A percentile compares a stretch with the other conserved stretches of the same genome.
Evolutionary conservation across 2,888 invertebrate genomes (phyloP).

Genomic region (Entomobrya proxima): DNA sequence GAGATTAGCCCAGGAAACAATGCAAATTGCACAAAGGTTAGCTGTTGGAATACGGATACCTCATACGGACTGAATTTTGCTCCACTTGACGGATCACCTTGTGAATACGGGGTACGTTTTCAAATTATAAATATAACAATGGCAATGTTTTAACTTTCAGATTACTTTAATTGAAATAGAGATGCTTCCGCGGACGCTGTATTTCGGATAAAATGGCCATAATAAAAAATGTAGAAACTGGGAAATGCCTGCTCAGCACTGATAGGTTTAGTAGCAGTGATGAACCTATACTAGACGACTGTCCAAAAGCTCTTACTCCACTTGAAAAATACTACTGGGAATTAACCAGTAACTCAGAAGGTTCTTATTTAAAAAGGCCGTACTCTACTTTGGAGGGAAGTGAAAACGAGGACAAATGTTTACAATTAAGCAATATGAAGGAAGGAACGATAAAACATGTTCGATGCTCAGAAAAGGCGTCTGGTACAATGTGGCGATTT

Average conservation of each 20-base stretch:
- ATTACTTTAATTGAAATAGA: background rate
- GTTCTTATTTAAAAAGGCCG: background rate
- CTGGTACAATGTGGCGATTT: background rate
- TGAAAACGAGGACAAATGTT: background rate
- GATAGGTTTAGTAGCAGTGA: background rate
- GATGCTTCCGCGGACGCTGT: background rate
- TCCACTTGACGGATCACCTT: background rate
- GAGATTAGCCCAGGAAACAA: background rate
- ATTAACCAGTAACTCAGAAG: background rate
- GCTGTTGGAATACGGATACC: background rate
- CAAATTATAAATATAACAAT: background rate
- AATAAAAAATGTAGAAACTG: background rate
- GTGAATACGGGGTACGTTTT: background rate
- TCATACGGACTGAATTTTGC: background rate
- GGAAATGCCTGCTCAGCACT: background rate
- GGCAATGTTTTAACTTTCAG: background rate
- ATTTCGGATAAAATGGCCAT: background rate
- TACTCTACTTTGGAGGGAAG: too few relatives aligned
- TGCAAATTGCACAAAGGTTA: background rate
- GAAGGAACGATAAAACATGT: background rate
- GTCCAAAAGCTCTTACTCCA: background rate
- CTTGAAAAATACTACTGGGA: background rate
- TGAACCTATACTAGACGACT: background rate
- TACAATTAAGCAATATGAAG: background rate
- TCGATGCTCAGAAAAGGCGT: too few relatives aligned